Evolutionary conservation across 2,113 vertebrate species (phyloP).

Genomic region (Caranx ignobilis): DNA sequence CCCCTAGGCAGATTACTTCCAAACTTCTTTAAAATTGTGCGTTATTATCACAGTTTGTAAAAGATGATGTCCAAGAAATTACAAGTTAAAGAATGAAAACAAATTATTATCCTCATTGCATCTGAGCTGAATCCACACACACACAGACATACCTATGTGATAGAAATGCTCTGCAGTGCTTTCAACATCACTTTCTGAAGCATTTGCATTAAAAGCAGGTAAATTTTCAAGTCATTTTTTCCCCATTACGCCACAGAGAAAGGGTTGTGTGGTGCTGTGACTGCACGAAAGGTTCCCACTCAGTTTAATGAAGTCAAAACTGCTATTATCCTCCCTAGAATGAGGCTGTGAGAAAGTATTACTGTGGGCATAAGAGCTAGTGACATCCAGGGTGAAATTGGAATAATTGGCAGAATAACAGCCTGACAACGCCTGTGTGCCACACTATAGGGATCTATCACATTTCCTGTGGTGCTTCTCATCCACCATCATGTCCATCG

Average conservation of each 20-base stretch:
- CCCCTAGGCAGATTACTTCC: constrained; percentile 28
- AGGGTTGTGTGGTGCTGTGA: constrained; percentile 25
- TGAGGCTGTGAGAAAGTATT: constrained; percentile 35
- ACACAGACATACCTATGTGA: not conserved
- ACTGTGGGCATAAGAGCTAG: constrained; percentile 14
- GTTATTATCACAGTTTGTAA: constrained; percentile 3
- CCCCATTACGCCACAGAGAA: constrained; percentile 30
- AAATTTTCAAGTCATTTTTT: constrained; percentile 11
- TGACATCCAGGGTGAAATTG: constrained; percentile 47
- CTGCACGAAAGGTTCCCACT: constrained; percentile 33
- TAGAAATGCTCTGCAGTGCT: constrained; percentile 13
- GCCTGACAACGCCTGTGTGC: constrained; percentile 37
- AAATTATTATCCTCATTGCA: not conserved
- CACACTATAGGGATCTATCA: constrained; percentile 45
- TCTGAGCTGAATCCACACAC: not conserved
- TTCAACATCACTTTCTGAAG: constrained; percentile 15
- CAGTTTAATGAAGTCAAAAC: constrained; percentile 64
- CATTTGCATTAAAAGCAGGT: constrained; percentile 29
- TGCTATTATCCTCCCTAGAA: constrained; percentile 46
- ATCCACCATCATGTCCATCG: constrained; percentile 36
- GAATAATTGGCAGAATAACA: constrained; percentile 76
- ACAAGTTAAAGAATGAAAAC: not conserved
- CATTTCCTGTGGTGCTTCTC: constrained; percentile 55
- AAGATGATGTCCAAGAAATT: constrained; percentile 18
- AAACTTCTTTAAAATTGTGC: constrained; percentile 9